phyloP scores from a whole-genome alignment of 1,140 invertebrate genomes.

The Melipona quadrifasciata region DNA sequence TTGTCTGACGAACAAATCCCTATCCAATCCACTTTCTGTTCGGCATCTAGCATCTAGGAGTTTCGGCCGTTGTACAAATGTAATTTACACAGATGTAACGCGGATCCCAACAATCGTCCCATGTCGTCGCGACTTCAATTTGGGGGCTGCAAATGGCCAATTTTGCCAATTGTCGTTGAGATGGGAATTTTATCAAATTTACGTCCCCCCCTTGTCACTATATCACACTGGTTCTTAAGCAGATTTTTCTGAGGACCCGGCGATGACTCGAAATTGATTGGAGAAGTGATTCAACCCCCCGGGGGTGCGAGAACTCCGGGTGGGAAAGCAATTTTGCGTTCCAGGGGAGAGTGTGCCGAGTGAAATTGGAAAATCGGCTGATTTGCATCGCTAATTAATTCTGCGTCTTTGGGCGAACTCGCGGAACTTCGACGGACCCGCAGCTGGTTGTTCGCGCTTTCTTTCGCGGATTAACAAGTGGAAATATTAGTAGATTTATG shows the following conservation, averaged over 20 bases:
- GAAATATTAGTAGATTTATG: background rate
- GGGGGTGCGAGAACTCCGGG: background rate
- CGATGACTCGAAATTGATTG: conserved; percentile 28
- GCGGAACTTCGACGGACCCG: conserved; percentile 3
- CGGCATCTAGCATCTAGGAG: background rate
- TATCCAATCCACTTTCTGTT: background rate
- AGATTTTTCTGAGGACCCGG: conserved; percentile 1
- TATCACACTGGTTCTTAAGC: background rate
- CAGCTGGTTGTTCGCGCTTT: background rate
- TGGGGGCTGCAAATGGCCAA: conserved; percentile 6
- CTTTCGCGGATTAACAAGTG: background rate
- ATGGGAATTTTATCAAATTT: background rate
- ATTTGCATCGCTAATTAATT: conserved; percentile 26
- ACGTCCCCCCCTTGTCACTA: background rate
- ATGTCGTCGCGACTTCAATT: background rate
- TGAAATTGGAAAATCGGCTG: conserved; percentile 16
- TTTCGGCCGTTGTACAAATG: background rate
- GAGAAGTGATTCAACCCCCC: background rate
- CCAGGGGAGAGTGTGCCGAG: background rate
- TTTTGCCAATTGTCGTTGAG: background rate
- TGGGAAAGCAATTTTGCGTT: conserved; percentile 8
- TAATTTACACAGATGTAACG: background rate
- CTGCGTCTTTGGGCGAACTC: background rate
- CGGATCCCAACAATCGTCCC: too few species aligned
- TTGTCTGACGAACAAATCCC: conserved; percentile 20